Evolutionary conservation across 2,888 invertebrate species (phyloP).

Genomic region (Acleris cristana): DNA sequence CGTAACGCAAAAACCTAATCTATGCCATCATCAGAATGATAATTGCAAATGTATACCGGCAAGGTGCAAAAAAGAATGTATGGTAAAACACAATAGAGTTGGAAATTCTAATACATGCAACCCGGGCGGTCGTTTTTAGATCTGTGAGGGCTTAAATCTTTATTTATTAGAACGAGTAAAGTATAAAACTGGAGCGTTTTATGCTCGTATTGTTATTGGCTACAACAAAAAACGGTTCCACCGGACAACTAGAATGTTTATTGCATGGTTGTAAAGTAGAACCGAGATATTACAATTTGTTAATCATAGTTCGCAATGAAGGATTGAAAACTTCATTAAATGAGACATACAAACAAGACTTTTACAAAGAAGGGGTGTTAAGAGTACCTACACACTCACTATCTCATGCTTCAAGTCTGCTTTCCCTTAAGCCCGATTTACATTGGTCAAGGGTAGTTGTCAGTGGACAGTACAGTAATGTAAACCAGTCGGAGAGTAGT

Average conservation of each 20-base stretch:
- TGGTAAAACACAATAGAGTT: conserved; percentile 78
- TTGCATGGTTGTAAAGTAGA: conserved; percentile 30
- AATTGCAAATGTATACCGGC: conserved; percentile 71
- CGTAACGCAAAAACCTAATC: conserved; percentile 37
- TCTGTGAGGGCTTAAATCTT: conserved; percentile 76
- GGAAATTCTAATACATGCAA: conserved; percentile 73
- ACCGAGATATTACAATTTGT: background rate
- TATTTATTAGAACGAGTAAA: conserved; percentile 82
- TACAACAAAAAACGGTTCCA: conserved; percentile 53
- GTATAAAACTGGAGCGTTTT: conserved; percentile 74
- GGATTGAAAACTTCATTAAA: background rate
- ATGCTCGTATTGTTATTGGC: conserved; percentile 68
- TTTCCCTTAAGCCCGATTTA: too few relatives aligned
- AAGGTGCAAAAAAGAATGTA: conserved; percentile 82
- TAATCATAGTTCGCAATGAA: background rate
- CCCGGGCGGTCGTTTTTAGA: conserved; percentile 81
- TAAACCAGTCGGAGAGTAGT: too few relatives aligned
- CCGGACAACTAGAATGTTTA: conserved; percentile 42
- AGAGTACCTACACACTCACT: too few relatives aligned
- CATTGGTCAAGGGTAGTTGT: too few relatives aligned
- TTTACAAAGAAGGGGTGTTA: too few relatives aligned
- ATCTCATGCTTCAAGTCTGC: too few relatives aligned
- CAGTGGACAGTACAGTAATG: too few relatives aligned
- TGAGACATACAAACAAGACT: too few relatives aligned
- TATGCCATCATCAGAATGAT: conserved; percentile 52